Base-by-base conservation (phyloP, 2,888 invertebrate species). In the Andrena chrysosceles region DNA sequence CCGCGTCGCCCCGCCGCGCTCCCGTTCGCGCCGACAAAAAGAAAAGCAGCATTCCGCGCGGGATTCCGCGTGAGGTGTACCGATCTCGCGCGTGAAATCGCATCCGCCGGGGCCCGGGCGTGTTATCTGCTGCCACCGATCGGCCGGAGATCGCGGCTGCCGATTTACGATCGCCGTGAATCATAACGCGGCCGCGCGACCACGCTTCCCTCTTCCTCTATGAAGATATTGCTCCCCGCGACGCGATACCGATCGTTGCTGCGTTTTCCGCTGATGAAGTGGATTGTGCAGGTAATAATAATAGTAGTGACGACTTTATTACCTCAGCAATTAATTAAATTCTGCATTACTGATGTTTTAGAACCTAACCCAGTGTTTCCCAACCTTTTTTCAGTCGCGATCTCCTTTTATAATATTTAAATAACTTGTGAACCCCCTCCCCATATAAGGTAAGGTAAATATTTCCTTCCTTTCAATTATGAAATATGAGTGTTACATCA, bases 61-160 rank as follows among this genome's bases (percentile, higher is more conserved):
- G 73, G 86, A 86, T 87, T 86, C 87, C 83, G 70, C 73, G 71
- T 78, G 80, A 85, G 85, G 83, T 85, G 80, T 82, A 83, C 77
- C 85, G 88, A 87, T 84, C 85, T 87, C 82, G 78, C 84, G 86
- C 86, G 88, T 86, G 86, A 87, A 87, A 88, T 87, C 82, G 84
- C 88, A 87, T 85, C 86, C 80, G 69, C 71, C 67, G 52, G 59
- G 63, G 76, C 23, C 42, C 56, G 52, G 20, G 20, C 64, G 77
- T 80, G 74, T 84, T 85, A 85, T 87, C 87, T 75, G 71, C 81
- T 78, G 76, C 68, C 80, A 59, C 29, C 66, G 79, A 86, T 85
- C 87, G 72, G 42, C 23, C 73, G 23, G 49, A 59, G 79, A 81
- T 81, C 77, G 31, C 71, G 42, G 59, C 79, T 71, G 74, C 81